These are phyloP conservation scores for Zoanthus sociatus DNA, from an alignment of 92 coral and sea anemone genomes.

Conservation along the genomic window DNA sequence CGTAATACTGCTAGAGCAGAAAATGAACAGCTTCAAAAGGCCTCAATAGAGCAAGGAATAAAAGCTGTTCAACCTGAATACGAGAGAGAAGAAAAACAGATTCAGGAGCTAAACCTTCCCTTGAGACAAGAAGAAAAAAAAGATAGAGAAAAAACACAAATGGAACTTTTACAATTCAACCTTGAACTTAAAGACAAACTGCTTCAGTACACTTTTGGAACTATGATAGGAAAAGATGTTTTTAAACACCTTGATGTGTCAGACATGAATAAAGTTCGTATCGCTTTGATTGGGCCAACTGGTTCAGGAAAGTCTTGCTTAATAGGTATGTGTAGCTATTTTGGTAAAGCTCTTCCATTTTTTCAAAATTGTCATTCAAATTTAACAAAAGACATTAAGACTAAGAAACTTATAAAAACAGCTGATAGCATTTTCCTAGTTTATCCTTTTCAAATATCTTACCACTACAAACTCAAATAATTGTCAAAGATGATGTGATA, in stretches of 20 bases:
- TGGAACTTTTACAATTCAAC: constrained; percentile 19
- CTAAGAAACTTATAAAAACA: too few relatives aligned
- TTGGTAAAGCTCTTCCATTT: too few relatives aligned
- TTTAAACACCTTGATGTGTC: constrained; percentile 57
- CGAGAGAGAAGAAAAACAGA: constrained; percentile 40
- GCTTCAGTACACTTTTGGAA: constrained; percentile 69
- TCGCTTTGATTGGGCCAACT: constrained; percentile 84
- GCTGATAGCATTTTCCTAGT: too few relatives aligned
- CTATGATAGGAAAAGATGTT: constrained; percentile 51
- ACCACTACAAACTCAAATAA: too few relatives aligned
- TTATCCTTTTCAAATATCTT: too few relatives aligned
- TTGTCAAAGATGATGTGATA: too few relatives aligned
- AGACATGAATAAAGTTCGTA: constrained; percentile 67
- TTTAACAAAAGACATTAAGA: too few relatives aligned
- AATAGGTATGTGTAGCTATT: constrained; percentile 52
- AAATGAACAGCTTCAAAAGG: constrained; percentile 39
- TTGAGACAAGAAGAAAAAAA: constrained; percentile 55
- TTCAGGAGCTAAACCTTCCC: constrained; percentile 20
- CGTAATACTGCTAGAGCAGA: constrained; percentile 58
- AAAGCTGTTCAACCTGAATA: constrained; percentile 21
- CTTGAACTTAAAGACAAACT: constrained; percentile 47
- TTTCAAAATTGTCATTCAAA: too few relatives aligned
- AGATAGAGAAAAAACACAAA: constrained; percentile 16
- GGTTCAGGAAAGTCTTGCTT: constrained; percentile 90
- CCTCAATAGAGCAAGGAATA: constrained; percentile 1